phyloP scores from a whole-genome alignment of 1,140 invertebrate genomes.

The Calliopsis andreniformis region DNA sequence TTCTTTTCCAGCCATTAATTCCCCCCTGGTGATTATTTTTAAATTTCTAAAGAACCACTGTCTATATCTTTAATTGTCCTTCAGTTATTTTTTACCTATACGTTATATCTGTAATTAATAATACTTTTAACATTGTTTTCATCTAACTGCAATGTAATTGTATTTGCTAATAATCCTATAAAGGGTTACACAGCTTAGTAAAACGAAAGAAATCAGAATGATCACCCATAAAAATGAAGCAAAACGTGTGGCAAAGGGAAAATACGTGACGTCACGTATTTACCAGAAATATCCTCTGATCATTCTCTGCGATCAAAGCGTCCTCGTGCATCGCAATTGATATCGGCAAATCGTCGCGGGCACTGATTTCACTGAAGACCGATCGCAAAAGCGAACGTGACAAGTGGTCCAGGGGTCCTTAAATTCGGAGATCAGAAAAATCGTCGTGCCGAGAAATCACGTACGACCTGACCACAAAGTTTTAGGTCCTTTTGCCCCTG shows the following conservation, averaged over 20 bases:
- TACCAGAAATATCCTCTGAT: neutral
- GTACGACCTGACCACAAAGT: neutral
- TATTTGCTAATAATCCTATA: too few species aligned
- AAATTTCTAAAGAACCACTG: too few species aligned
- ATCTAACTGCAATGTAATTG: too few species aligned
- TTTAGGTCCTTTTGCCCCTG: neutral
- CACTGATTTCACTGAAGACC: neutral
- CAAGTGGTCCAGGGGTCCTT: slow-evolving; percentile 1
- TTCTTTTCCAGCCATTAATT: too few species aligned
- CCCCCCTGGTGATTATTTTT: too few species aligned
- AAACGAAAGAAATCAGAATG: neutral
- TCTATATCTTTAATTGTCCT: too few species aligned
- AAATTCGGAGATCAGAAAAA: slow-evolving; percentile 20
- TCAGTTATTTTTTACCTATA: too few species aligned
- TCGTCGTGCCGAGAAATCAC: neutral
- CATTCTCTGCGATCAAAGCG: slow-evolving; percentile 12
- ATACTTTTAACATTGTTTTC: too few species aligned
- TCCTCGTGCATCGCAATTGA: neutral
- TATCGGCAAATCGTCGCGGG: neutral
- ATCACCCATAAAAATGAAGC: neutral
- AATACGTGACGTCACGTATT: slow-evolving; percentile 8
- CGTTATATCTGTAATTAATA: too few species aligned
- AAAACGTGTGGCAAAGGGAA: neutral
- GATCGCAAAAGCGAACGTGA: slow-evolving; percentile 19
- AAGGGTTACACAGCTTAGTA: too few species aligned